Base-by-base conservation (phyloP, 2,113 vertebrate species). In the Grus americana region DNA sequence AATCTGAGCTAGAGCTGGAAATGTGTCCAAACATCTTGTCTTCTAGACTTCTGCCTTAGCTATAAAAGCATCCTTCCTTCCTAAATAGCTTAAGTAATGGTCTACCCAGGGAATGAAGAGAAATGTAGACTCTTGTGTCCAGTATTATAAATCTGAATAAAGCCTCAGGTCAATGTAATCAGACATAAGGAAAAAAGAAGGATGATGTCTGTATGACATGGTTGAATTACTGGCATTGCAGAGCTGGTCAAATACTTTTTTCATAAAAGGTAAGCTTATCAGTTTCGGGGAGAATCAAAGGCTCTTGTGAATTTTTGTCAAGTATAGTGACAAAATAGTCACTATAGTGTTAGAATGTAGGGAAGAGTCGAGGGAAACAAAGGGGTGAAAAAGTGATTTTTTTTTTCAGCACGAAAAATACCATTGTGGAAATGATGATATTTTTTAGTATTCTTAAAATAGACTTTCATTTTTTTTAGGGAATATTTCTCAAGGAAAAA, bases 21-120 rank as follows among this genome's bases (percentile, higher is more conserved):
- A 27, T 36, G 18, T 76, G 71, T 93, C 62, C 81, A 93, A 70
- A 50, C 63, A 44, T 59, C 70, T 87, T 73, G 81, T 94, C 62
- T 57, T n/a, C 46, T 58, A 29, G 8, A 82, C 32, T 87, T 75
- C 68, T 34, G 62, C 44, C n/a, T 72, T 72, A 63, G 70, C 62
- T 91, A 17, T 82, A 59, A 95, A 90, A 85, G 26, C 78, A 87
- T 86, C 54, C 29, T 90, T 88, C 79, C 70, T 82, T 95, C 63
- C 62, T 79, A 78, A 92, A 76, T 59, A 79, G 59, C 58, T 84
- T 40, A 70, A 78, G 47, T 92, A 90, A 89, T 87, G 32, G 38
- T 87, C 67, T 73, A 47, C 22, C 18, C 36, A 62, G 55, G 44
- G 59, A 91, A 62, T 2, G 2, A 83, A 73, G 46, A 76, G 70